Conservation (phyloP, 1,140 invertebrate species). For the Thaumatotibia leucotreta region DNA sequence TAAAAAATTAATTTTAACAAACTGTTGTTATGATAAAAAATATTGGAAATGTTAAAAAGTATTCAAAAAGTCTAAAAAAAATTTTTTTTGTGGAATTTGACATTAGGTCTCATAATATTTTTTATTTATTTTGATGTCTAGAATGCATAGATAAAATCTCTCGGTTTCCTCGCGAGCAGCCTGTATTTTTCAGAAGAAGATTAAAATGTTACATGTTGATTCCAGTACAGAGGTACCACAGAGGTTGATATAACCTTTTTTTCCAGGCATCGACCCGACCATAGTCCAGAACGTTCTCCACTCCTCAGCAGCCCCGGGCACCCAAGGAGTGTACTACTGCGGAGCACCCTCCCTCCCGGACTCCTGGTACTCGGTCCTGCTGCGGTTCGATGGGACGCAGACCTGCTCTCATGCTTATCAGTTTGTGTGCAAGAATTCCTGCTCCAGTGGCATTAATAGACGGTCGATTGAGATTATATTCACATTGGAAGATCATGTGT, state of each 20-base stretch:
- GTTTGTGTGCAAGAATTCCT: conserved; percentile 90
- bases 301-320: conserved; percentile 21
- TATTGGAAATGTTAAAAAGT: no score
- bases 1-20: no score
- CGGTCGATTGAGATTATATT: conserved; percentile 86
- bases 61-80: no score
- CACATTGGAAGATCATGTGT: conserved; percentile 82
- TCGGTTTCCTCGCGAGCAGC: no score
- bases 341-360: conserved; percentile 43
- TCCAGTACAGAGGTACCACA: no score
- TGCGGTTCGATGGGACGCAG: conserved; percentile 76
- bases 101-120: no score
- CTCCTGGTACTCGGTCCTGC: conserved; percentile 62
- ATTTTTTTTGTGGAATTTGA: no score
- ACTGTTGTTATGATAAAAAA: no score
- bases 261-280: conserved; percentile 14
- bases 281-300: conserved; percentile 45
- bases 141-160: no score
- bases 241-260: neutral
- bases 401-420: conserved; percentile 78
- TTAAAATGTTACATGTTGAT: no score
- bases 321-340: conserved; percentile 57
- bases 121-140: no score
- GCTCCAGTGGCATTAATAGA: conserved; percentile 86
- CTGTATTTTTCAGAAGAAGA: no score